Evolutionary conservation across 2,113 vertebrate genomes (phyloP), one percentile per base, ranked within the genome.

Genomic region (Podarcis muralis): DNA sequence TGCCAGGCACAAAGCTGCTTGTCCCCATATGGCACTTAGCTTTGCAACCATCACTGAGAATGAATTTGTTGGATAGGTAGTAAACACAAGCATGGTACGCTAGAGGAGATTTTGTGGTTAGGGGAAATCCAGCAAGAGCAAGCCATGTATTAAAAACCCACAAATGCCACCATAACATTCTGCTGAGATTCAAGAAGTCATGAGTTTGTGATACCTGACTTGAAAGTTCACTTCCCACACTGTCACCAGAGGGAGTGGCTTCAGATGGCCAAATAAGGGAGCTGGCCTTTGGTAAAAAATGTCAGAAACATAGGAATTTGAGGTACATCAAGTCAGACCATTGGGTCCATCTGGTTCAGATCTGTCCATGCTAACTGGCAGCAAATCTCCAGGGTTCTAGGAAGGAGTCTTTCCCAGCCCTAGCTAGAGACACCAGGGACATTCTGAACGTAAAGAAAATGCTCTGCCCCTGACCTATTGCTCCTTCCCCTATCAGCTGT

Each of bases 271-370:
- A 87, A 88, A 91, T 92, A 91, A 85, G 72, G 90, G 82, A 90
- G 82, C 74, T 81, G 15, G 7, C 16, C 88, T 88, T 91, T 91
- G 76, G 81, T 18, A 77, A 35, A 35, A 91, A 87, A 2, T 23
- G 57, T 48, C 87, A 6, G 0, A 62, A 62, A 20, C 59, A 62
- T 62, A 62, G 59, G 59, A 18, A 62, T 18, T 20, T 62, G 59
- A 62, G 18, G 13, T 62, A 62, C 18, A 62, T 62, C 59, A 5
- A 62, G 59, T 20, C 59, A 62, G 59, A 62, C 59, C 59, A 62
- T 8, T 62, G 59, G 9, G 59, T 62, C 16, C 18, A 62, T 62
- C 59, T 62, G 18, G 59, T 18, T 62, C 59, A 62, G 59, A 62
- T 18, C 59, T 62, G 59, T 62, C 59, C 13, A 20, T 20, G 18